Conservation (phyloP, 2,797 vertebrate species). For the Enteromius trimaculatus region DNA sequence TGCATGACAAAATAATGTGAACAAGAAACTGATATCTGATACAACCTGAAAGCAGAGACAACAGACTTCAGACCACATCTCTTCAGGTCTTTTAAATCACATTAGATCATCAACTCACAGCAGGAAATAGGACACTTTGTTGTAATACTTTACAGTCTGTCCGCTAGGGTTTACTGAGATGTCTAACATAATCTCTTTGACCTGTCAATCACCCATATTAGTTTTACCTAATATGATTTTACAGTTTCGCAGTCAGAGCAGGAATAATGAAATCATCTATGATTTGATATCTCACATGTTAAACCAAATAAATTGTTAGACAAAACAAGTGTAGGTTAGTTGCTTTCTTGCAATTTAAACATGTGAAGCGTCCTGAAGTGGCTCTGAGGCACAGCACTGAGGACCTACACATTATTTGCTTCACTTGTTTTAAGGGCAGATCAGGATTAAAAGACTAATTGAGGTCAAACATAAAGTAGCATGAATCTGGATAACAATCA, state of each 20-base stretch:
- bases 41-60: constrained; percentile 20
- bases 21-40: constrained; percentile 37
- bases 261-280: neutral
- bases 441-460: constrained; percentile 69
- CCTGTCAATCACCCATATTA: constrained; percentile 6
- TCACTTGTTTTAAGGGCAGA: constrained; percentile 65
- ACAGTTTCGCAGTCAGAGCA: neutral
- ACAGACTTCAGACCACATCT: constrained; percentile 28
- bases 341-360: neutral
- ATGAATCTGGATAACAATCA: constrained; percentile 63
- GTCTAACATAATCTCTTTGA: neutral
- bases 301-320: neutral
- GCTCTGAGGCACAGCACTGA: neutral
- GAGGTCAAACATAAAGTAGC: constrained; percentile 70
- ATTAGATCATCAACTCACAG: constrained; percentile 6
- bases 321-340: neutral
- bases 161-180: constrained; percentile 2
- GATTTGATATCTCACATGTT: neutral
- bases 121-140: constrained; percentile 29
- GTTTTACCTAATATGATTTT: neutral
- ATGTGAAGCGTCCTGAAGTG: neutral
- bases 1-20: constrained; percentile 32
- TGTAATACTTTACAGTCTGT: neutral
- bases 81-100: constrained; percentile 11
- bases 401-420: constrained; percentile 10